phyloP scores from a whole-genome alignment of 2,888 invertebrate species.

The Cepaea hortensis region DNA sequence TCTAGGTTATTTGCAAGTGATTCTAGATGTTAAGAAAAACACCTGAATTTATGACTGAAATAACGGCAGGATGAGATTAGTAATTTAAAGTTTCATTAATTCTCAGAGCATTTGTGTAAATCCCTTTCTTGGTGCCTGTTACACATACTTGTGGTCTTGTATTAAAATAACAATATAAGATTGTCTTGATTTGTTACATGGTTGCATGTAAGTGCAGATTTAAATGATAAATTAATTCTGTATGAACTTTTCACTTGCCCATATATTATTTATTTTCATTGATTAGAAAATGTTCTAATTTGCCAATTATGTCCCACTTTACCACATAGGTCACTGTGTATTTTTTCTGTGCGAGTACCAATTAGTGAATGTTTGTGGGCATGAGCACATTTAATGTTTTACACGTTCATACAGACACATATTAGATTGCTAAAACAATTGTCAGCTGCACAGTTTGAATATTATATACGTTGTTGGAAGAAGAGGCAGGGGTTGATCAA shows the following conservation, averaged over 20 bases:
- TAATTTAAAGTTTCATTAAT: neutral
- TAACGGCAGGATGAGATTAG: neutral
- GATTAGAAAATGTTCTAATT: neutral
- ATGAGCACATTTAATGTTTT: no score
- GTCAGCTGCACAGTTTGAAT: no score
- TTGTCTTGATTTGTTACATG: slow-evolving; percentile 5
- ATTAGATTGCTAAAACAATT: no score
- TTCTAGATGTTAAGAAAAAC: neutral
- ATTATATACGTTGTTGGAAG: no score
- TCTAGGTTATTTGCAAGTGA: neutral
- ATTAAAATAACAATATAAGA: neutral
- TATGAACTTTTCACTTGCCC: neutral
- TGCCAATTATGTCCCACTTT: neutral
- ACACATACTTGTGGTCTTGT: neutral
- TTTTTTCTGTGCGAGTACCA: neutral
- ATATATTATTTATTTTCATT: neutral
- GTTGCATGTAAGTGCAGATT: neutral
- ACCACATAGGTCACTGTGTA: neutral
- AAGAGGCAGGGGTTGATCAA: no score
- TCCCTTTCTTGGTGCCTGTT: slow-evolving; percentile 26
- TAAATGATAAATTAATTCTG: neutral
- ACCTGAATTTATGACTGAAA: neutral
- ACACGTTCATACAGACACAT: no score
- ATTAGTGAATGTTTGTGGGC: neutral
- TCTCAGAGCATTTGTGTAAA: neutral